Evolutionary conservation across 1,140 invertebrate species (phyloP), one percentile per base, ranked within the genome.

Genomic region (Trypoxylus dichotomus): DNA sequence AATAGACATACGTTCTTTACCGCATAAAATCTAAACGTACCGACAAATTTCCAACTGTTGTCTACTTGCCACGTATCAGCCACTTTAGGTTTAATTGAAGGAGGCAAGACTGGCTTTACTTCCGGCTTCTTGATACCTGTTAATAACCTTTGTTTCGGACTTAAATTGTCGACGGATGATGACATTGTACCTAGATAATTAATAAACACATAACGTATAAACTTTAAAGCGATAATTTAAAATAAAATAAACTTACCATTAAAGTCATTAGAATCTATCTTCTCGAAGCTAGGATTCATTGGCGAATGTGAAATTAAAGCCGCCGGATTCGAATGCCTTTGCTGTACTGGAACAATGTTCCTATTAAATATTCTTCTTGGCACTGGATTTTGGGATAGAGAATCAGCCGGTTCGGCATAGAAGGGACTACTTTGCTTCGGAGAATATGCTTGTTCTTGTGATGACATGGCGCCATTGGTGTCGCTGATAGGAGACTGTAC

Each of bases 401-500:
- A 92, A 88, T 97, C 96, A 8, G 95, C 95, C 43, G 96, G 96
- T 87, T 97, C 96, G 1, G 95, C 94, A 85, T 97, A 97, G 81
- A 96, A 96, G 0, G 96, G 95, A 85, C 95, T 96, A 11, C 91
- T 92, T 82, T 94, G 91, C 80, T 93, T 92, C 0, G 79, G 79
- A 7, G 77, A 77, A 60, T 80, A 60, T 11, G 80, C 25, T 29
- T 68, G 6, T 11, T 82, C 82, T 6, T 75, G 72, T 6, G 47
- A 54, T 13, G 13, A 13, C 72, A 21, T 21, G 3, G 54, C 47
- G 25, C 13, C 76, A 37, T 76, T 11, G 63, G n/a, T 21, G 78
- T 74, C 78, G 6, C 32, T 19, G 27, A 24, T 68, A n/a, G 82
- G 80, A 0, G 80, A 82, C 43, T 81, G 80, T 68, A 68, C 24